Percentiles rank a stretch among this genome's conserved stretches.
Conservation (phyloP, 2,888 invertebrate genomes). For the Trisateles emortualis region DNA sequence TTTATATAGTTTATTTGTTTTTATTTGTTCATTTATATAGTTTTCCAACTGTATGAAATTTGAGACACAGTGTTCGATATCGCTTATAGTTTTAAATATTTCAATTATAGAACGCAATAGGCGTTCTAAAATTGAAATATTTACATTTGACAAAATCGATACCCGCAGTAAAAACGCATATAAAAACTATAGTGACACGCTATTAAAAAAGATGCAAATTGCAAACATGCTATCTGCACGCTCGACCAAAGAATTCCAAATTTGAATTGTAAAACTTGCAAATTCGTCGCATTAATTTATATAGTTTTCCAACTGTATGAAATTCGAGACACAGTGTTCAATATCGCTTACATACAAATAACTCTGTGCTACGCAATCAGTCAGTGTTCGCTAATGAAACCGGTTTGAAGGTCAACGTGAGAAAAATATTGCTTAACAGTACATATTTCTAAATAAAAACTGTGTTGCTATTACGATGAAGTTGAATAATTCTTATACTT, state of each 20-base stretch:
- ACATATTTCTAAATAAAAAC: slow-evolving; percentile 25
- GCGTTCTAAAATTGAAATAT: too few relatives aligned
- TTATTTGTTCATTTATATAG: slow-evolving; percentile 22
- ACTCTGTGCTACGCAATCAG: slow-evolving; percentile 23
- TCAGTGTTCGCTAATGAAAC: slow-evolving; percentile 19
- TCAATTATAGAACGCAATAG: too few relatives aligned
- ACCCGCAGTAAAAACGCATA: not conserved
- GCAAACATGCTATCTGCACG: slow-evolving; percentile 29
- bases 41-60: slow-evolving; percentile 40
- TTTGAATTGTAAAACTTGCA: slow-evolving; percentile 53
- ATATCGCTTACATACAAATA: slow-evolving; percentile 28
- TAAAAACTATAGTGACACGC: too few relatives aligned
- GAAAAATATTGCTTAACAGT: slow-evolving; percentile 41
- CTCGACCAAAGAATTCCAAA: slow-evolving; percentile 36
- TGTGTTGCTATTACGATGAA: slow-evolving; percentile 18
- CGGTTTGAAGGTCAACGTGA: slow-evolving; percentile 42
- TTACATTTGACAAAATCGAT: not conserved
- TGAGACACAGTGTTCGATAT: too few relatives aligned
- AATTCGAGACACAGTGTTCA: slow-evolving; percentile 24
- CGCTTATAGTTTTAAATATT: too few relatives aligned
- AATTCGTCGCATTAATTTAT: slow-evolving; percentile 39
- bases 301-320: slow-evolving; percentile 37
- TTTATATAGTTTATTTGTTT: too few relatives aligned
- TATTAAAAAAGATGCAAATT: slow-evolving; percentile 1
- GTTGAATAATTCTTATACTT: slow-evolving; percentile 21